phyloP scores from a whole-genome alignment of 2,888 invertebrate genomes.

The Thymelicus sylvestris region DNA sequence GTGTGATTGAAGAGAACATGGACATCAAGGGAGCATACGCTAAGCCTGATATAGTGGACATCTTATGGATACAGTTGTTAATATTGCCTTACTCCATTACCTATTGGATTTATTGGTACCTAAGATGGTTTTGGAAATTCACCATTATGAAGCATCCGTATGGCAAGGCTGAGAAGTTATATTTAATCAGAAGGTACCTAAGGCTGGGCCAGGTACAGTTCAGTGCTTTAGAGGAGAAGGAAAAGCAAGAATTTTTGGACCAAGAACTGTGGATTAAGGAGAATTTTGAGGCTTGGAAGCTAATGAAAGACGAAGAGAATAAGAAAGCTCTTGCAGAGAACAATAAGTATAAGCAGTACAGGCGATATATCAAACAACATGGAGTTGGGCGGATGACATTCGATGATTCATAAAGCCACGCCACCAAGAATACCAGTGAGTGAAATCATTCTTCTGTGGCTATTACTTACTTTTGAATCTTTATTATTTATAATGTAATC shows the following conservation, averaged over 20 bases:
- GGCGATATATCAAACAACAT: conserved; percentile 95
- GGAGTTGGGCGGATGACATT: conserved; percentile 96
- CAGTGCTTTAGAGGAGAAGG: conserved; percentile 89
- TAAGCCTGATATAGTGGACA: conserved; percentile 90
- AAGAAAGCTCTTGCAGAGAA: conserved; percentile 94
- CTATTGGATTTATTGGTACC: conserved; percentile 89
- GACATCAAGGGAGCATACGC: conserved; percentile 97
- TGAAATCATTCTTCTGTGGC: background rate
- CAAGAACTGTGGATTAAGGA: conserved; percentile 93
- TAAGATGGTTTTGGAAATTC: conserved; percentile 93
- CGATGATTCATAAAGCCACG: conserved; percentile 87
- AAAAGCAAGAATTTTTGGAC: conserved; percentile 89
- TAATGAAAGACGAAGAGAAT: conserved; percentile 92
- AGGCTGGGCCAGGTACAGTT: conserved; percentile 89
- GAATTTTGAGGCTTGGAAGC: conserved; percentile 92
- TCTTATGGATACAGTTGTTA: conserved; percentile 93
- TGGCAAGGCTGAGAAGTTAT: conserved; percentile 92
- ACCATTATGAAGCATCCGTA: conserved; percentile 90
- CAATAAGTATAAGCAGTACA: conserved; percentile 94
- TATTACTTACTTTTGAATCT: background rate
- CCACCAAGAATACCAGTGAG: background rate
- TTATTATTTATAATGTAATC: conserved; percentile 4
- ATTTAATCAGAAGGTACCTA: conserved; percentile 92
- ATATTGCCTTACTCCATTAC: conserved; percentile 91
- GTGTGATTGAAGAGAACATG: conserved; percentile 96